A percentile compares a stretch with the other conserved stretches of the same genome.
Conservation (phyloP, 2,113 vertebrate genomes). For the Arothron firmamentum region DNA sequence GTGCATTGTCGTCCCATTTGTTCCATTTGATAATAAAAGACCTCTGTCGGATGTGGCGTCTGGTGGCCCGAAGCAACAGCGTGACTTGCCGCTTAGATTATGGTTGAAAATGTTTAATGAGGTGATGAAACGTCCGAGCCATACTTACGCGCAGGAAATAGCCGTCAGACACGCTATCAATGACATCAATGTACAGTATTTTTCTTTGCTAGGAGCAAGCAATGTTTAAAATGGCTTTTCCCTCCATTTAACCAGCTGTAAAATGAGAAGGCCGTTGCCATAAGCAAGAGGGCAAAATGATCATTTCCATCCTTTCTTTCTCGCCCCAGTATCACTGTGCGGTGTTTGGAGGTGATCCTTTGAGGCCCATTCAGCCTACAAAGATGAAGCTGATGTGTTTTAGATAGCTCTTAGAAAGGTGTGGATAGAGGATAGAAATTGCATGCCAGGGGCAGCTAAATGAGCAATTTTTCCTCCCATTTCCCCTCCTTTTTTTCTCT, state of each 20-base stretch:
- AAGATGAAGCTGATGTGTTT: conserved; percentile 64
- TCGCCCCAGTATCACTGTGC: conserved; percentile 15
- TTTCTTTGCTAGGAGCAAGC: conserved; percentile 36
- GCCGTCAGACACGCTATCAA: conserved; percentile 50
- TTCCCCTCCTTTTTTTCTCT: conserved; percentile 37
- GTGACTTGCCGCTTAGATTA: conserved; percentile 12
- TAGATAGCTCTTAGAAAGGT: conserved; percentile 52
- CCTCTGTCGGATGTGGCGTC: conserved; percentile 13
- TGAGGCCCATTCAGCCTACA: conserved; percentile 37
- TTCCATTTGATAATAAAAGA: conserved; percentile 40
- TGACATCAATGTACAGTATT: conserved; percentile 41
- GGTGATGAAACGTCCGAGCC: conserved; percentile 41
- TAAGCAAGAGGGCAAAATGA: conserved; percentile 41
- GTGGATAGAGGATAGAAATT: conserved; percentile 54
- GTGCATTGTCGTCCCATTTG: conserved; percentile 45
- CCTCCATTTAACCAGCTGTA: conserved; percentile 38
- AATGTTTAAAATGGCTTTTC: conserved; percentile 9
- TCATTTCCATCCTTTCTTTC: conserved; percentile 46
- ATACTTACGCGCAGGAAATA: conserved; percentile 46
- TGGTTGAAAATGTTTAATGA: conserved; percentile 41
- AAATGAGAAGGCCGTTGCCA: conserved; percentile 25
- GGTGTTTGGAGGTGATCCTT: conserved; percentile 58
- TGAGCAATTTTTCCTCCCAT: conserved; percentile 60
- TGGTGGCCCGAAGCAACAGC: conserved; percentile 21
- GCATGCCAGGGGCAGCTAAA: conserved; percentile 57